Evolutionary conservation across 2,797 vertebrate genomes (phyloP), one percentile per base, ranked within the genome.

Genomic region (Gallinago solitaria): DNA sequence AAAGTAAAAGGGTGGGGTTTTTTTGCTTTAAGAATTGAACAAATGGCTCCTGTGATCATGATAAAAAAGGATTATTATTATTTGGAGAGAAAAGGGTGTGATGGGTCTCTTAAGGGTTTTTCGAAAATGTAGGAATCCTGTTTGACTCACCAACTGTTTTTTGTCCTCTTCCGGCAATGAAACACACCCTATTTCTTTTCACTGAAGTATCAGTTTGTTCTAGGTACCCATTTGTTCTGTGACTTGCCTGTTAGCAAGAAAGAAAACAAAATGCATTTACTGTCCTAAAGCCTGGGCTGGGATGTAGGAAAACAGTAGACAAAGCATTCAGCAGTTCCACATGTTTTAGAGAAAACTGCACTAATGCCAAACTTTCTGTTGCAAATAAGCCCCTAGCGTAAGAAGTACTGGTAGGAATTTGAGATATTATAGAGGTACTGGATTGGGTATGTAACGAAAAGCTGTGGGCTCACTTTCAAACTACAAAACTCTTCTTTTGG

Each of bases 181-280:
- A 95, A 73, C 69, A 86, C 85, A 30, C 57, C 51, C 47, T 63
- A 11, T 53, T 95, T 88, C 57, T 95, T 91, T 83, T 33, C 76
- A 93, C 47, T 63, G 77, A 89, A 84, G 16, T 67, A 76, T 30
- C n/a, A 32, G 15, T 24, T 86, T 76, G 59, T 90, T 94, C 56
- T 32, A 37, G n/a, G 27, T 88, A 73, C 32, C 32, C 77, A 11
- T 54, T 54, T 54, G 28, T 32, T 18, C 30, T 54, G 16, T 50
- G 63, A 57, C 37, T 64, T 74, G n/a, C 54, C 75, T 69, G 32
- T 76, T 84, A 67, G 57, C 7, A 51, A 78, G 21, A 7, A 45
- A 54, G 54, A 90, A 86, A 93, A 93, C 41, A 92, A 94, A 86
- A 18, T 13, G 30, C 6, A 27, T 81, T 85, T 73, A 19, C 82